Conservation (phyloP, 2,888 invertebrate genomes). For the Eueremaeus valkanovi region DNA sequence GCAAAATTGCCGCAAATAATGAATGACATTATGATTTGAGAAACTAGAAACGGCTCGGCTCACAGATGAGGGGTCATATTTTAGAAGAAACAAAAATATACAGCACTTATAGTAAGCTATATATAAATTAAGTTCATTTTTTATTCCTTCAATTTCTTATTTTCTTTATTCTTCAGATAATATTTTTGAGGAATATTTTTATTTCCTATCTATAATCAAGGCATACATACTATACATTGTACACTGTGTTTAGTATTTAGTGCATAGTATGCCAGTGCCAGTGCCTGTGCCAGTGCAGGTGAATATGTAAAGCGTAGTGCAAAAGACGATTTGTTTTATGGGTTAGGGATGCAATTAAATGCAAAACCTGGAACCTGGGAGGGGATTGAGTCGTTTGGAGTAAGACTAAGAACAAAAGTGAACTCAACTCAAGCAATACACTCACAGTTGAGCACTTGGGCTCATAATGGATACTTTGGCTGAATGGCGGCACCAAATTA, state of each 20-base stretch:
- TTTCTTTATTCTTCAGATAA: background rate
- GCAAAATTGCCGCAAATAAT: background rate
- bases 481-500: background rate
- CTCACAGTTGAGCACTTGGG: background rate
- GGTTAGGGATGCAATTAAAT: slow-evolving; percentile 1
- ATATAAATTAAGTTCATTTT: slow-evolving; percentile 1
- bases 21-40: slow-evolving; percentile 1
- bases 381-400: background rate
- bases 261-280: background rate
- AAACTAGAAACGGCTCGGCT: too few relatives aligned
- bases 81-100: background rate
- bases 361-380: background rate
- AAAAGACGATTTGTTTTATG: background rate
- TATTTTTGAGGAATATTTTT: background rate
- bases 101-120: background rate
- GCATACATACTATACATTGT: too few relatives aligned
- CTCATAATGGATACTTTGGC: too few relatives aligned
- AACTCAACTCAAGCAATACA: background rate
- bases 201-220: background rate
- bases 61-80: background rate
- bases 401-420: too few relatives aligned
- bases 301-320: background rate
- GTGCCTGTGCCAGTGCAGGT: background rate
- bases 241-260: background rate
- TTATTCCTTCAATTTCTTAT: background rate